Conservation (phyloP, 2,113 vertebrate species). For the Takifugu flavidus region DNA sequence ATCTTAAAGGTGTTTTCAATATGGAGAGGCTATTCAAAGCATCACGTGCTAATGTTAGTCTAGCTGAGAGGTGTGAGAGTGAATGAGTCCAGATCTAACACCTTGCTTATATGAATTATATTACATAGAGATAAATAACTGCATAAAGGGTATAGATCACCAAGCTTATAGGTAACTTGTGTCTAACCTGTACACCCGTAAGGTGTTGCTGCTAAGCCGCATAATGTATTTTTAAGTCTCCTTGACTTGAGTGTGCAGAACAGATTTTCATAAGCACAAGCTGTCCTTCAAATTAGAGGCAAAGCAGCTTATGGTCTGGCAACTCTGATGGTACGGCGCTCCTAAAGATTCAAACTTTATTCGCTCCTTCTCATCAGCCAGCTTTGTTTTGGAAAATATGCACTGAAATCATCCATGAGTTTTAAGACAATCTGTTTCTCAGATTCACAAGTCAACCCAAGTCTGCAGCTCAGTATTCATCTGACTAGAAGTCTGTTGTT, state of each 20-base stretch:
- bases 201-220: conserved; percentile 22
- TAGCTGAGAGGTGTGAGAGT: too few relatives aligned
- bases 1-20: too few relatives aligned
- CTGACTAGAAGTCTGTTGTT: background rate
- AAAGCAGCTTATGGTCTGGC: conserved; percentile 20
- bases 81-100: too few relatives aligned
- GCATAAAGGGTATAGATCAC: too few relatives aligned
- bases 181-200: too few relatives aligned
- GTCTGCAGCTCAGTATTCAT: background rate
- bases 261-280: conserved; percentile 30
- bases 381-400: background rate
- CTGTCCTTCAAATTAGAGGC: conserved; percentile 25
- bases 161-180: too few relatives aligned
- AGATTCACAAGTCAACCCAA: too few relatives aligned
- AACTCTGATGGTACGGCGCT: conserved; percentile 22
- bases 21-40: too few relatives aligned
- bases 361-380: conserved; percentile 8
- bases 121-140: too few relatives aligned
- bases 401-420: background rate
- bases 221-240: conserved; percentile 44
- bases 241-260: conserved; percentile 14
- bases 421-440: too few relatives aligned
- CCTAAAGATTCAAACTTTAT: conserved; percentile 9
- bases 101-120: too few relatives aligned
- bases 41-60: too few relatives aligned